Conservation (phyloP, 2,888 invertebrate genomes). For the Andrena fulva region DNA sequence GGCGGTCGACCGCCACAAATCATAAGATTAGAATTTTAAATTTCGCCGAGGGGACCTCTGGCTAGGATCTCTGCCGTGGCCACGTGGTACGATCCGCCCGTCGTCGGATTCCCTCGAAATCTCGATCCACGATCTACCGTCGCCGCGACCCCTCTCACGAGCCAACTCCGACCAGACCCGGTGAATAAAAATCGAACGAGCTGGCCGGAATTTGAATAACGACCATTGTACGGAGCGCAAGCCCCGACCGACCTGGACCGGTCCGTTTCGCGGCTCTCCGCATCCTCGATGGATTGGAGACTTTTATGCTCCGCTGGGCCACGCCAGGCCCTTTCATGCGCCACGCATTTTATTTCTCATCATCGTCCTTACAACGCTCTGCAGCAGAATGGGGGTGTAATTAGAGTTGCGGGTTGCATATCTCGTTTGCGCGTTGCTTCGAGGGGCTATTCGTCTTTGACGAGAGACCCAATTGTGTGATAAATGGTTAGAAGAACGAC, state of each 20-base stretch:
- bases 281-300: constrained; percentile 43
- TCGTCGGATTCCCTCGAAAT: constrained; percentile 81
- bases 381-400: not conserved
- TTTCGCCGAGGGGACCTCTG: constrained; percentile 72
- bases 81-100: constrained; percentile 73
- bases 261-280: constrained; percentile 33
- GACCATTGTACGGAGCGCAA: constrained; percentile 70
- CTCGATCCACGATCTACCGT: constrained; percentile 80
- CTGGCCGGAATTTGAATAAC: constrained; percentile 80
- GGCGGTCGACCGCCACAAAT: constrained; percentile 79
- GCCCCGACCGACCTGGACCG: constrained; percentile 46
- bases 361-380: not conserved
- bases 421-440: not conserved
- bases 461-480: too few species aligned
- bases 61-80: constrained; percentile 38
- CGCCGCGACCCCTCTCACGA: constrained; percentile 64
- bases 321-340: constrained; percentile 12
- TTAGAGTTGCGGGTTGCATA: not conserved
- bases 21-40: constrained; percentile 85
- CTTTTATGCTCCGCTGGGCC: constrained; percentile 14
- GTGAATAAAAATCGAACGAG: constrained; percentile 75
- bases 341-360: constrained; percentile 26
- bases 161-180: constrained; percentile 54
- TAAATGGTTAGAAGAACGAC: too few species aligned
- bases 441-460: too few species aligned